Evolutionary conservation across 1,140 invertebrate species (phyloP).

Genomic region (Ditylenchus dipsaci): DNA sequence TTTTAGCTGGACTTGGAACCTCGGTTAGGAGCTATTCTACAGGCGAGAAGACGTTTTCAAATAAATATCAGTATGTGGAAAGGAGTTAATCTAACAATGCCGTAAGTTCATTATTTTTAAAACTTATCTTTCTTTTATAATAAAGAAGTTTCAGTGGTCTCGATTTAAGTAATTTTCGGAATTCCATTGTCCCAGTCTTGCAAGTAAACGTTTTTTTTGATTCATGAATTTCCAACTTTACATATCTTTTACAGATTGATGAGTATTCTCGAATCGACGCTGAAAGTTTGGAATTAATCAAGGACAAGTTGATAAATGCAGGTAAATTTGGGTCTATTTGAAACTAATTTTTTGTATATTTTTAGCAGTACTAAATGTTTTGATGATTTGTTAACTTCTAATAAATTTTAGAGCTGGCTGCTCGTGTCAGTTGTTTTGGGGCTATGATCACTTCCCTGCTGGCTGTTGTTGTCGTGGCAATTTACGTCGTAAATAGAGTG

Average conservation of each 20-base stretch:
- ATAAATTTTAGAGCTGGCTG: constrained; percentile 20
- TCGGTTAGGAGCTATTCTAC: constrained; percentile 32
- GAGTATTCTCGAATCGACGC: constrained; percentile 35
- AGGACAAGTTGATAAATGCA: constrained; percentile 29
- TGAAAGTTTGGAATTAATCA: constrained; percentile 34
- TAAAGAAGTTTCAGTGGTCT: constrained; percentile 2
- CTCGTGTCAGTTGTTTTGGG: constrained; percentile 14
- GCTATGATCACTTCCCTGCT: constrained; percentile 23
- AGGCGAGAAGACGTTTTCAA: constrained; percentile 40
- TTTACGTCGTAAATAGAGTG: constrained; percentile 32
- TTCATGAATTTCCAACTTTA: too few relatives aligned
- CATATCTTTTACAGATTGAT: constrained; percentile 35
- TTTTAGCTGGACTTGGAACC: constrained; percentile 42
- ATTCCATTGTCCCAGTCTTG: constrained; percentile 32
- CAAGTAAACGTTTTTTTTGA: too few relatives aligned
- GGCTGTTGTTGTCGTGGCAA: constrained; percentile 22
- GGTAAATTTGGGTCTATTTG: too few relatives aligned
- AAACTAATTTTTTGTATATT: too few relatives aligned
- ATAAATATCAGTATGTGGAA: constrained; percentile 31
- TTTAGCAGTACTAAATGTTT: too few relatives aligned
- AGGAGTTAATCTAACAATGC: constrained; percentile 32
- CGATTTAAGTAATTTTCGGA: constrained; percentile 35
- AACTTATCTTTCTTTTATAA: neutral
- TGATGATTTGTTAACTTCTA: too few relatives aligned
- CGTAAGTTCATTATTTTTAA: constrained; percentile 25